Percentiles rank a stretch among this genome's conserved stretches.
phyloP scores from a whole-genome alignment of 2,797 vertebrate species.

The Heteromormyrus szaboi region DNA sequence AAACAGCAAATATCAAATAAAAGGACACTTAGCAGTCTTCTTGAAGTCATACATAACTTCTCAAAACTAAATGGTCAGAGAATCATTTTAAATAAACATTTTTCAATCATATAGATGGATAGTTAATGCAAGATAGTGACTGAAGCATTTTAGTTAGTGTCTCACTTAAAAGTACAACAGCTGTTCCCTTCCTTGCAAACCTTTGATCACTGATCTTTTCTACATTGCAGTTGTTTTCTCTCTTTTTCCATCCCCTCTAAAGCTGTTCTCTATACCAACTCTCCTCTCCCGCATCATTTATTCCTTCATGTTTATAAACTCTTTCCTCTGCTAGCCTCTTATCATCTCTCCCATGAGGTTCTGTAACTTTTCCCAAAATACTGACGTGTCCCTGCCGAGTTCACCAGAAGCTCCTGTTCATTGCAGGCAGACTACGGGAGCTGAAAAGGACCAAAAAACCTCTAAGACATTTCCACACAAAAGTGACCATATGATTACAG shows the following conservation, averaged over 20 bases:
- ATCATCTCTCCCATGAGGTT: neutral
- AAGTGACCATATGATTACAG: neutral
- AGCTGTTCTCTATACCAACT: neutral
- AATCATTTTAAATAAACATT: neutral
- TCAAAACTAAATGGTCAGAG: neutral
- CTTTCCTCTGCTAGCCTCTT: neutral
- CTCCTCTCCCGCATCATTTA: neutral
- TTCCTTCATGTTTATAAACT: neutral
- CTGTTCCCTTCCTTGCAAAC: neutral
- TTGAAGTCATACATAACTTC: neutral
- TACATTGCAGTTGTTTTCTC: neutral
- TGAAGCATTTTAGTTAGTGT: neutral
- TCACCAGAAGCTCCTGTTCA: neutral
- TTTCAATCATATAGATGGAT: neutral
- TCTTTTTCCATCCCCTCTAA: neutral
- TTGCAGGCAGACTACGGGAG: neutral
- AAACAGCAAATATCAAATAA: neutral
- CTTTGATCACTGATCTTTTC: neutral
- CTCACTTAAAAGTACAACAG: neutral
- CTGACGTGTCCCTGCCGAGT: neutral
- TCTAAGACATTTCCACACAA: neutral
- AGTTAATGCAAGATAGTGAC: neutral
- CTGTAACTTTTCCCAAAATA: neutral
- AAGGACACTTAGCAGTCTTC: neutral
- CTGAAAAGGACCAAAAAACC: neutral